These are phyloP conservation scores for Sibirionetta formosa DNA, from an alignment of 2,797 vertebrate genomes.

Conservation along the genomic window DNA sequence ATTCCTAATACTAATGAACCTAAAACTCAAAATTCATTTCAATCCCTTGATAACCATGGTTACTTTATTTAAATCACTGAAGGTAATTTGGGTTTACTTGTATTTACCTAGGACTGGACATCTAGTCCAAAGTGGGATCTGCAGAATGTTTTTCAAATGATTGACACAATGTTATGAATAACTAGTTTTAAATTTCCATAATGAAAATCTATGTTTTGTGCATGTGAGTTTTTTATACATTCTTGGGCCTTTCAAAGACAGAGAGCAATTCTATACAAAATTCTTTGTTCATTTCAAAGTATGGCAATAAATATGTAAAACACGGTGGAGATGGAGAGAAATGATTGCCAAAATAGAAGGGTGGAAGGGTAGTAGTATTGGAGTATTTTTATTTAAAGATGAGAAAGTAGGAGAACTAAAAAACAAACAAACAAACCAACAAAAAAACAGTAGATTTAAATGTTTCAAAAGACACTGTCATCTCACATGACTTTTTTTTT, in stretches of 20 bases:
- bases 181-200: neutral
- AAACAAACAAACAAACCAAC: accelerated
- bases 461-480: neutral
- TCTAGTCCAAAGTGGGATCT: neutral
- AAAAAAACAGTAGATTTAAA: neutral
- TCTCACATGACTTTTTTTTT: neutral
- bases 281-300: neutral
- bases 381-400: neutral
- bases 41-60: neutral
- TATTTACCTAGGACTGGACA: neutral
- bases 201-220: neutral
- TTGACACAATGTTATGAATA: neutral
- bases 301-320: neutral
- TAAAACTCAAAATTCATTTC: neutral
- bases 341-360: neutral
- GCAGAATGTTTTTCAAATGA: neutral
- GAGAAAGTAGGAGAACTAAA: accelerated
- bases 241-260: neutral
- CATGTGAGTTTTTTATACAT: neutral
- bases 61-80: neutral
- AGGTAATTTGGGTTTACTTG: neutral
- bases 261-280: no score
- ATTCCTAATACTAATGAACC: neutral
- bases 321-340: accelerated
- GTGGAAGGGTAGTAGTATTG: neutral